Evolutionary conservation across 1,140 invertebrate species (phyloP).

Genomic region (Euwallacea similis): DNA sequence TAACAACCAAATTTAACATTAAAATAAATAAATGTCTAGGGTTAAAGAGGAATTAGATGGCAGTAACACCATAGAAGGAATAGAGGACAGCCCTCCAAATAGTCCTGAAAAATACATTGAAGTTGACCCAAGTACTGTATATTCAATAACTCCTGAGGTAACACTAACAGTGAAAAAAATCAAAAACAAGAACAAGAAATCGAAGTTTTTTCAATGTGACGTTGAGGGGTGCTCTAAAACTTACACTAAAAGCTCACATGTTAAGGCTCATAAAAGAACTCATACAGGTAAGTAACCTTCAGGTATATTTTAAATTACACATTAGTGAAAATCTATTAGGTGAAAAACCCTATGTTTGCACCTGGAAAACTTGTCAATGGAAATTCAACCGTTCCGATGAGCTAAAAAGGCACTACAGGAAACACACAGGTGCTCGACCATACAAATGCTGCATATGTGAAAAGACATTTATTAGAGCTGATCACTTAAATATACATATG

Average conservation of each 20-base stretch:
- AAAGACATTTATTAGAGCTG: conserved; percentile 83
- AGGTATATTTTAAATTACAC: not conserved
- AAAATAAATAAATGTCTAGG: not conserved
- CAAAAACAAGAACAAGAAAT: conserved; percentile 10
- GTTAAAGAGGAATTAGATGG: not conserved
- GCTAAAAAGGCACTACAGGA: conserved; percentile 79
- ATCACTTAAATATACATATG: conserved; percentile 82
- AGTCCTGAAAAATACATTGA: not conserved
- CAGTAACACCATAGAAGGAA: too few species aligned
- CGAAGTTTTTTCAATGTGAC: conserved; percentile 24
- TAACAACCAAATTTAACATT: not conserved
- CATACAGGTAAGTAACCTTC: conserved; percentile 20
- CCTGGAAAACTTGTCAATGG: conserved; percentile 88
- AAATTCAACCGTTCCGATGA: conserved; percentile 87
- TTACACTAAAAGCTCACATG: conserved; percentile 33
- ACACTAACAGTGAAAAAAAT: conserved; percentile 24
- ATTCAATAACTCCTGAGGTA: conserved; percentile 29
- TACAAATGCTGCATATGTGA: conserved; percentile 85
- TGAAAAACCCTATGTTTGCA: conserved; percentile 86
- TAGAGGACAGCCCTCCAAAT: not conserved
- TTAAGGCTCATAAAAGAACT: conserved; percentile 31
- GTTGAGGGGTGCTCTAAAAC: conserved; percentile 25
- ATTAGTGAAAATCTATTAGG: conserved; percentile 45
- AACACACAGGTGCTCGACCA: conserved; percentile 86
- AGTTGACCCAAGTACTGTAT: conserved; percentile 6